Evolutionary conservation across 2,888 invertebrate species (phyloP).

Genomic region (Cancer borealis): DNA sequence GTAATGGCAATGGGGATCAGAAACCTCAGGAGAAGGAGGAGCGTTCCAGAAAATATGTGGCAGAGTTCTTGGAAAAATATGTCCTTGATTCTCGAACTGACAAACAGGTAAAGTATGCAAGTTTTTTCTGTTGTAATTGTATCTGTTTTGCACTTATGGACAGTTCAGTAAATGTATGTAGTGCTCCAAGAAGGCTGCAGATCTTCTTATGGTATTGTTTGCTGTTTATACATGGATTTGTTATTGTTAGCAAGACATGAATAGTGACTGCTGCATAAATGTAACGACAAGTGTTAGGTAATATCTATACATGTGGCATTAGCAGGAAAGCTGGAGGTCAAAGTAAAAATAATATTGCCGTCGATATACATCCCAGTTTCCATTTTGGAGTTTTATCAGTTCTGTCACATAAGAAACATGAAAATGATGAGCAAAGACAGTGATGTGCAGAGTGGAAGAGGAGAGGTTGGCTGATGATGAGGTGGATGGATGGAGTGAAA

Average conservation of each 20-base stretch:
- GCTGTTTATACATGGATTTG: not conserved
- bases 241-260: not conserved
- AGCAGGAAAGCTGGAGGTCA: not conserved
- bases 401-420: too few species aligned
- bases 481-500: too few species aligned
- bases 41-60: constrained; percentile 82
- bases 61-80: constrained; percentile 84
- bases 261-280: not conserved
- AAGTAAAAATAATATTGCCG: not conserved
- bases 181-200: not conserved
- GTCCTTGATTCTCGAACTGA: constrained; percentile 82
- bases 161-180: not conserved
- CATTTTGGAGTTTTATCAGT: not conserved
- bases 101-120: constrained; percentile 75
- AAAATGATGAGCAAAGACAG: too few species aligned
- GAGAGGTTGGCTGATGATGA: too few species aligned
- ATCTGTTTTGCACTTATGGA: not conserved
- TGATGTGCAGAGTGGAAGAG: too few species aligned
- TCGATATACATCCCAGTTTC: not conserved
- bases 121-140: not conserved
- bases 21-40: constrained; percentile 79
- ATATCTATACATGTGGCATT: not conserved
- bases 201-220: not conserved
- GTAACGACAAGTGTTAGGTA: not conserved
- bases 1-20: constrained; percentile 80